Conservation (phyloP, 2,888 invertebrate genomes). For the Cacoxenus indagator region DNA sequence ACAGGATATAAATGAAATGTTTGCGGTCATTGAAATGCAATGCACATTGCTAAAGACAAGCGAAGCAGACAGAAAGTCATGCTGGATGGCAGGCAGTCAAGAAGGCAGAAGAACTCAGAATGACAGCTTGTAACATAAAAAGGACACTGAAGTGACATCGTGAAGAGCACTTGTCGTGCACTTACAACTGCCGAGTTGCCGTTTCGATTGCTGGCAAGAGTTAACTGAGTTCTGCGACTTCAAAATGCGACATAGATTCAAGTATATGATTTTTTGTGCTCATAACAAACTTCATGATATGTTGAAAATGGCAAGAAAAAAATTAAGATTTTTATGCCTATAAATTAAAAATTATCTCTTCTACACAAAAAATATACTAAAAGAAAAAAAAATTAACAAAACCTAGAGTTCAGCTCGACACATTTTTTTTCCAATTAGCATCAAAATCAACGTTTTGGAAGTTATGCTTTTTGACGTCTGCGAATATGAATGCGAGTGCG, state of each 20-base stretch:
- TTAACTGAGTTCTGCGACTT: neutral
- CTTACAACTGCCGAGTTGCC: neutral
- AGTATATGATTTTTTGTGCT: neutral
- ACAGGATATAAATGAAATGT: constrained; percentile 13
- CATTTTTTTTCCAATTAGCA: constrained; percentile 14
- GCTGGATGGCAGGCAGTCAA: neutral
- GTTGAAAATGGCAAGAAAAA: neutral
- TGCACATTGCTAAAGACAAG: neutral
- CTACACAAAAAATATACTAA: neutral
- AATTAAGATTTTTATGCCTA: neutral
- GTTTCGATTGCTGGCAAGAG: neutral
- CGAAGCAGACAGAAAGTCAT: neutral
- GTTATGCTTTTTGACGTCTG: constrained; percentile 6
- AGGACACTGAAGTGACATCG: constrained; percentile 12
- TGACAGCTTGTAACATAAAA: constrained; percentile 4
- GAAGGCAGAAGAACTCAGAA: neutral
- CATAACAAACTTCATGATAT: neutral
- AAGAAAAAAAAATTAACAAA: neutral
- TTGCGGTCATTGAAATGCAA: constrained; percentile 16
- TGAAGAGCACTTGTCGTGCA: constrained; percentile 7
- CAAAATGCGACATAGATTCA: neutral
- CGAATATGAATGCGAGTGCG: neutral
- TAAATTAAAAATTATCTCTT: constrained; percentile 11
- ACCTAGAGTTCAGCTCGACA: neutral
- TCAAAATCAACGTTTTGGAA: constrained; percentile 2